Conservation (phyloP, 1,140 invertebrate species). For the Vanessa atalanta region DNA sequence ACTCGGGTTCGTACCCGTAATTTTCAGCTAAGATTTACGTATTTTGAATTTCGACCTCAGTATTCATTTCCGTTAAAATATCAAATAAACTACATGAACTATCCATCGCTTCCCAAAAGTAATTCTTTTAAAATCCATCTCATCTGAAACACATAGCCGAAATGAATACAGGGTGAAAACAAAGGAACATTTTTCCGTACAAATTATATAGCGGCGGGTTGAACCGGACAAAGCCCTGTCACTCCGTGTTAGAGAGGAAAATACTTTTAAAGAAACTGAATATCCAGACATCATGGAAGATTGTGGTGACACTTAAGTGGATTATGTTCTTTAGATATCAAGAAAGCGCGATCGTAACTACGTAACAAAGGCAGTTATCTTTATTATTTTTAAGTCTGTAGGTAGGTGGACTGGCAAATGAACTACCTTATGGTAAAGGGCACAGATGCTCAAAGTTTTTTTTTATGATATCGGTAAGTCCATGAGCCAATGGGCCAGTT, state of each 20-base stretch:
- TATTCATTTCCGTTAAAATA: no score
- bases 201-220: slow-evolving; percentile 20
- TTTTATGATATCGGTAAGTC: no score
- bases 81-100: neutral
- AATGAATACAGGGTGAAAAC: slow-evolving; percentile 23
- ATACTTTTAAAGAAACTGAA: slow-evolving; percentile 26
- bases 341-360: no score
- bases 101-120: neutral
- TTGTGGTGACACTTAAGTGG: slow-evolving; percentile 19
- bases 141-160: slow-evolving; percentile 8
- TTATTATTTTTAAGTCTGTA: no score
- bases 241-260: slow-evolving; percentile 23
- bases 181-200: slow-evolving; percentile 21
- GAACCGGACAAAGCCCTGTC: slow-evolving; percentile 25
- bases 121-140: slow-evolving; percentile 26
- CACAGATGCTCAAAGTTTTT: no score
- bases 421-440: no score
- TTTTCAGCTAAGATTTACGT: neutral
- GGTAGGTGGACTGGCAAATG: no score
- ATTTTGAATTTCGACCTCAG: neutral
- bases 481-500: no score
- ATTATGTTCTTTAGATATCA: neutral
- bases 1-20: neutral
- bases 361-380: no score
- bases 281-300: slow-evolving; percentile 15